Evolutionary conservation across 2,888 invertebrate genomes (phyloP).

Genomic region (Meta bourneti): DNA sequence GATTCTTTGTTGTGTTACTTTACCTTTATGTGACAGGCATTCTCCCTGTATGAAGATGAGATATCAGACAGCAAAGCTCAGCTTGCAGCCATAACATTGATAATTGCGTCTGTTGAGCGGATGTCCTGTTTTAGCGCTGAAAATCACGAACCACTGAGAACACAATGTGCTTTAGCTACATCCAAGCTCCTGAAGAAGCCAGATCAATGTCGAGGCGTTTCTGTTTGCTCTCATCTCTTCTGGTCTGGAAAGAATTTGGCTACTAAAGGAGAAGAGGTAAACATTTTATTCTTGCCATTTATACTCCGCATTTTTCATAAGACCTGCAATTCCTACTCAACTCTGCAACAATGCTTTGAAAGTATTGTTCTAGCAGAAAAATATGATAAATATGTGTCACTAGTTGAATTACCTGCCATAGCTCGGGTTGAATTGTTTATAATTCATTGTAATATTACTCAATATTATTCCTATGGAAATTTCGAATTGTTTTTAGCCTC

Average conservation of each 20-base stretch:
- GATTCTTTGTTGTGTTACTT: too few relatives aligned
- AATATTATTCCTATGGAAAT: too few relatives aligned
- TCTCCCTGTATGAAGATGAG: conserved; percentile 98
- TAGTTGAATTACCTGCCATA: too few relatives aligned
- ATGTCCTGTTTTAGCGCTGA: conserved; percentile 97
- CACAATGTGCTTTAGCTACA: conserved; percentile 96
- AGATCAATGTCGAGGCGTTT: conserved; percentile 97
- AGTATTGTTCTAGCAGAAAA: too few relatives aligned
- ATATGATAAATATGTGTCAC: too few relatives aligned
- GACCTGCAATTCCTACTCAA: too few relatives aligned
- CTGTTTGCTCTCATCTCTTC: conserved; percentile 96
- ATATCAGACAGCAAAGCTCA: conserved; percentile 98
- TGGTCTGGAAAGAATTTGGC: conserved; percentile 88
- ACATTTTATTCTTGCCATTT: background rate
- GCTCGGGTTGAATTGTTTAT: too few relatives aligned
- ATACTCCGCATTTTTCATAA: background rate
- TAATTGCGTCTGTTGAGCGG: conserved; percentile 96
- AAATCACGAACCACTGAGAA: conserved; percentile 96
- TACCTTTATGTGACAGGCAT: conserved; percentile 85
- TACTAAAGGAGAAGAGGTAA: conserved; percentile 79
- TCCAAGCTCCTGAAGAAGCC: conserved; percentile 98
- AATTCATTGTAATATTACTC: too few relatives aligned
- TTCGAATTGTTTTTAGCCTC: too few relatives aligned
- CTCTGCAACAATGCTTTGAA: too few relatives aligned
- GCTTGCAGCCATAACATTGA: conserved; percentile 95